Evolutionary conservation across 2,113 vertebrate species (phyloP), one percentile per base, ranked within the genome.

Genomic region (Lophotis ruficrista): DNA sequence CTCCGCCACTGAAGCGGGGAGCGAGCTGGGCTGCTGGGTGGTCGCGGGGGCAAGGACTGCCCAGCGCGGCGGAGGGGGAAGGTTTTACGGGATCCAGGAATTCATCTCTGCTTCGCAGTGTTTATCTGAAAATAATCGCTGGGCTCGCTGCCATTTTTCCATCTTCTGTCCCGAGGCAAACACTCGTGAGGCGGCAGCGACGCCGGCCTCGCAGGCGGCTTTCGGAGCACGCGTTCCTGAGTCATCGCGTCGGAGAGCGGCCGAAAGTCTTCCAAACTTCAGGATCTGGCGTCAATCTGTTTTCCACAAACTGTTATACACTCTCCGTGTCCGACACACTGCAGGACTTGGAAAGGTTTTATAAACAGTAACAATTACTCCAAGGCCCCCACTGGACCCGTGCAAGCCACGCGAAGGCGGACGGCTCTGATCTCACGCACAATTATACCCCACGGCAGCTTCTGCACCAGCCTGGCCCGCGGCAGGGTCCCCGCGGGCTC

Each of bases 91-190:
- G 73, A 68, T 15, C 22, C 2, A 0, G 87, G 83, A 82, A 93
- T 58, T 54, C 6, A 4, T 11, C 65, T 30, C 66, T 90, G 76
- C 83, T 70, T 58, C 2, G 24, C 7, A 4, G 38, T 89, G 88
- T 89, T 95, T 92, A 83, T 92, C 83, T 80, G 72, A 65, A 58
- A 79, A 66, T 43, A 54, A 79, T 21, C 14, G 3, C 87, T 91
- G 93, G 94, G 93, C 82, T 66, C 0, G 0, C 37, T 90, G 92
- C 93, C 90, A 70, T 47, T 37, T 96, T 93, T 86, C 96, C 93
- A 92, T 83, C 65, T 37, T 76, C 54, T 54, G 82, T 80, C 83
- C 90, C 3, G 7, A 8, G 16, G 50, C 41, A 20, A 43, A 47
- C 23, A 3, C 3, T 35, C 0, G 10, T 6, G 43, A 43, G 65